Evolutionary conservation across 2,888 invertebrate genomes (phyloP), one percentile per base, ranked within the genome.

Genomic region (Ypsolopha sequella): DNA sequence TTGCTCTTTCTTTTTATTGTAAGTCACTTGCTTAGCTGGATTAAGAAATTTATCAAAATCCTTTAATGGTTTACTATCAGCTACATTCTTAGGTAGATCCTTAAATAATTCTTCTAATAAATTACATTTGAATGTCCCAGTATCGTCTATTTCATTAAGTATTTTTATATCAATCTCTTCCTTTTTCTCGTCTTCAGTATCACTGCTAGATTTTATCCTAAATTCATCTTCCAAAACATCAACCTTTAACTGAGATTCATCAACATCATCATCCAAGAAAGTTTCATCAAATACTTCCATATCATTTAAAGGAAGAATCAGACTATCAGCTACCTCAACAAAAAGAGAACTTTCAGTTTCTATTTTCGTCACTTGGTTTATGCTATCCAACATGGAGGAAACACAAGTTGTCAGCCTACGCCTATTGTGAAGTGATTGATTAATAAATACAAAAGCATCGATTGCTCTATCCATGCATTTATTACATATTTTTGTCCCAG

Each of bases 191-290:
- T 56, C 54, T 11, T 55, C 50, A 39, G 33, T 41, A 6, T 74
- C 76, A 51, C 68, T 65, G 0, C 73, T 78, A 2, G 74, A 70
- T 56, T 75, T 61, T 0, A 71, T 7, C 63, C 85, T 75, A 58
- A 76, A 85, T 58, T 85, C 84, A 47, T 85, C 85, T 68, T 86
- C 85, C 51, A 86, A 54, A 6, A 81, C 70, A 34, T 81, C 80
- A n/a, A 78, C 58, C 55, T 70, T 70, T 0, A 66, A 51, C 57
- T 74, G 65, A 10, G 56, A 13, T 13, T 72, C 67, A 50, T 76
- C 70, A 0, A 56, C 48, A 8, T 56, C 55, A 14, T 68, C 61
- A 41, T 60, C 54, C 13, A 39, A 10, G 10, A 13, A 2, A 9
- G n/a, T 14, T 6, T 51, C 51, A 11, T 14, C 14, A 51, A 13